Evolutionary conservation across 2,113 vertebrate genomes (phyloP).

Genomic region (Hydropotes inermis): DNA sequence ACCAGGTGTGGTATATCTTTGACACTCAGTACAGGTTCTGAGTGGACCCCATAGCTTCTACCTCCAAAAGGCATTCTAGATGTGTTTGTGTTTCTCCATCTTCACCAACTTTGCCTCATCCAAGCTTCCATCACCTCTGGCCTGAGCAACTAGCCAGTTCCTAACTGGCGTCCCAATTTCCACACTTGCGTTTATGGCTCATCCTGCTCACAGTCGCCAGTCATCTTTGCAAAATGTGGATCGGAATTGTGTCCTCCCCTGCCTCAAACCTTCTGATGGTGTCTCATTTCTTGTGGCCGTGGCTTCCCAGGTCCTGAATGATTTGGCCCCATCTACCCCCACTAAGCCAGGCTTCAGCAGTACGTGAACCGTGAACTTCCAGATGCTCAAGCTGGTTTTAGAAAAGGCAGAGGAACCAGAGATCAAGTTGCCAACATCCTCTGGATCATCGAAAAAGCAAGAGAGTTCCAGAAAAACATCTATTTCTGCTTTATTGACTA

Average conservation of each 20-base stretch:
- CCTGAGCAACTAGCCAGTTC: background rate
- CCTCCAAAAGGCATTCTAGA: background rate
- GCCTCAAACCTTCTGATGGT: background rate
- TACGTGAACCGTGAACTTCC: too few relatives aligned
- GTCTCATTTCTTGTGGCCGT: background rate
- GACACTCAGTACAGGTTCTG: background rate
- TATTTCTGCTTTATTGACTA: too few relatives aligned
- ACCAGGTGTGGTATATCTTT: background rate
- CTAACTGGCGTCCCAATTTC: background rate
- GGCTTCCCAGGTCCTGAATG: background rate
- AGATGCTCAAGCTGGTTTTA: too few relatives aligned
- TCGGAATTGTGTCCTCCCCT: background rate
- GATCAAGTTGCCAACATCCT: too few relatives aligned
- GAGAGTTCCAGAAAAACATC: too few relatives aligned
- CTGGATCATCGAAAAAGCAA: too few relatives aligned
- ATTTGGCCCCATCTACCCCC: fast-evolving
- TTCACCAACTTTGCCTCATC: background rate
- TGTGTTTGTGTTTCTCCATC: background rate
- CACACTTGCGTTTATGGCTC: background rate
- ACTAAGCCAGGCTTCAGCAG: too few relatives aligned
- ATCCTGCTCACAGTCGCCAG: background rate
- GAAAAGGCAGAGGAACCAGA: too few relatives aligned
- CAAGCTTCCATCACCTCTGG: background rate
- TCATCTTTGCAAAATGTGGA: background rate
- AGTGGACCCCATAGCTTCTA: background rate